These are phyloP conservation scores for Abrostola tripartita DNA, from an alignment of 2,888 invertebrate genomes.

Conservation along the genomic window DNA sequence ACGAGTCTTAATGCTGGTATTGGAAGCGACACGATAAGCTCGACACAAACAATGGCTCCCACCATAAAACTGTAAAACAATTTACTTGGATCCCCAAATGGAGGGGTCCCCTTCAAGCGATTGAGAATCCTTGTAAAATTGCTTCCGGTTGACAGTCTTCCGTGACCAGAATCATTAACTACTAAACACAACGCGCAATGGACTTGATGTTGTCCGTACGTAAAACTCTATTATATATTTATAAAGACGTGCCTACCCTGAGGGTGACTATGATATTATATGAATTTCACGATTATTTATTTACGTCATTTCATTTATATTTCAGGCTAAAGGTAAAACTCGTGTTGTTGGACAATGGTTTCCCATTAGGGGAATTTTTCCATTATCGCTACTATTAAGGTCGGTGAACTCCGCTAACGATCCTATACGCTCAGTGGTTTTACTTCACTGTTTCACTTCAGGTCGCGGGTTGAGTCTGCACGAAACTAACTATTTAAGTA, in stretches of 20 bases:
- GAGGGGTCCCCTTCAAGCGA: slow-evolving; percentile 51
- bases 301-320: slow-evolving; percentile 48
- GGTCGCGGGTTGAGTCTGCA: neutral
- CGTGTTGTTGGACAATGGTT: slow-evolving; percentile 32
- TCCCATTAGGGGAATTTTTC: slow-evolving; percentile 47
- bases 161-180: slow-evolving; percentile 66
- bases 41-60: slow-evolving; percentile 17
- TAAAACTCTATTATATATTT: slow-evolving; percentile 49
- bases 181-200: slow-evolving; percentile 35
- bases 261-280: slow-evolving; percentile 28
- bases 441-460: neutral
- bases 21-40: neutral
- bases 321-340: slow-evolving; percentile 32
- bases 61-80: slow-evolving; percentile 53
- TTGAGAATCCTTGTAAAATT: slow-evolving; percentile 53
- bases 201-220: slow-evolving; percentile 25
- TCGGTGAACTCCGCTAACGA: slow-evolving; percentile 16
- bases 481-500: neutral
- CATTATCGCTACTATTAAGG: slow-evolving; percentile 35
- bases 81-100: slow-evolving; percentile 33
- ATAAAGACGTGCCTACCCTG: slow-evolving; percentile 35
- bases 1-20: no score
- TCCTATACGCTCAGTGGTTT: neutral
- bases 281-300: slow-evolving; percentile 50
- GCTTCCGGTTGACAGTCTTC: slow-evolving; percentile 55